Conservation (phyloP, 2,888 invertebrate species). For the Hedya salicella region DNA sequence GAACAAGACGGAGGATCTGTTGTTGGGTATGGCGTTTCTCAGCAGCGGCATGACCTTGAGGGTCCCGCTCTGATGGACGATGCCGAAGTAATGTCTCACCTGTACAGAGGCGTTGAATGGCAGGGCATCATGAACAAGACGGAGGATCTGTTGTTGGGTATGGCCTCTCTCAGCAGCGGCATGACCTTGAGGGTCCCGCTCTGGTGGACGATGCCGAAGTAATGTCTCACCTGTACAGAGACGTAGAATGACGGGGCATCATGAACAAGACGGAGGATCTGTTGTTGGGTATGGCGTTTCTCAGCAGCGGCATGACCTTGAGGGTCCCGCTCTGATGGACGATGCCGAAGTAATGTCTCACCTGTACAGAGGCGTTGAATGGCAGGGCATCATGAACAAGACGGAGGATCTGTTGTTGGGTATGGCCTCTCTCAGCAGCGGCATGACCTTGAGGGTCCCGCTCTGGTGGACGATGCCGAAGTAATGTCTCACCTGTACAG, state of each 20-base stretch:
- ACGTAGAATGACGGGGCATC: conserved; percentile 98
- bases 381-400: conserved; percentile 96
- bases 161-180: conserved; percentile 86
- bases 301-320: conserved; percentile 89
- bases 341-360: conserved; percentile 87
- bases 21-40: no score
- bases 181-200: conserved; percentile 91
- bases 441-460: conserved; percentile 91
- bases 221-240: conserved; percentile 92
- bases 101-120: conserved; percentile 95
- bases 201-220: conserved; percentile 92
- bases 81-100: conserved; percentile 85
- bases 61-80: no score
- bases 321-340: conserved; percentile 93
- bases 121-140: conserved; percentile 96
- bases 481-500: conserved; percentile 92
- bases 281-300: conserved; percentile 79
- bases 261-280: conserved; percentile 89
- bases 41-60: no score
- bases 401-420: conserved; percentile 82
- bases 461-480: conserved; percentile 92
- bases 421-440: conserved; percentile 85
- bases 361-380: conserved; percentile 95
- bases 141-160: conserved; percentile 78
- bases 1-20: no score